Conservation (phyloP, 2,113 vertebrate species). For the Meriones unguiculatus region DNA sequence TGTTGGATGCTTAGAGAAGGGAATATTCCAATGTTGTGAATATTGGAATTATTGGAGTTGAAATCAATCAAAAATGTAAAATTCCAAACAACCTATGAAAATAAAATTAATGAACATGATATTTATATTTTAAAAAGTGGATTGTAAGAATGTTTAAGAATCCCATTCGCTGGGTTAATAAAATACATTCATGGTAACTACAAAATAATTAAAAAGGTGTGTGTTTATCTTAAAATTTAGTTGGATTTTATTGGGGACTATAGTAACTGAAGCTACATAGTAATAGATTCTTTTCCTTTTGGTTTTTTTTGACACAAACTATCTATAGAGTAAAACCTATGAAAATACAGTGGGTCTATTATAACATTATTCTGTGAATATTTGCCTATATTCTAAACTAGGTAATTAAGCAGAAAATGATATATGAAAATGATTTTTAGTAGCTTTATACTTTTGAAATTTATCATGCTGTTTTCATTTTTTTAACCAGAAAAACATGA, state of each 20-base stretch:
- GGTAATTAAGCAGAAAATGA: background rate
- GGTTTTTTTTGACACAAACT: background rate
- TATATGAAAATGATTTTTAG: conserved; percentile 15
- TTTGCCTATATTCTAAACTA: conserved; percentile 5
- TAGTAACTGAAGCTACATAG: conserved; percentile 7
- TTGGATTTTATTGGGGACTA: conserved; percentile 58
- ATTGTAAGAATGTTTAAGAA: conserved; percentile 51
- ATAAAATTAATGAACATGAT: background rate
- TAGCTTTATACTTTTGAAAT: background rate
- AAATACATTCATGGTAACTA: conserved; percentile 44
- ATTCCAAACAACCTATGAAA: background rate
- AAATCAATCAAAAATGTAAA: background rate
- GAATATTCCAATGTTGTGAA: too few relatives aligned
- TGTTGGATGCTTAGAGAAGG: background rate
- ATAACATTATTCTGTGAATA: background rate
- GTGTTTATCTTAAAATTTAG: conserved; percentile 33
- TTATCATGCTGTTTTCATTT: background rate
- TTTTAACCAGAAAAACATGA: background rate
- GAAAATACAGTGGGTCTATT: conserved; percentile 33
- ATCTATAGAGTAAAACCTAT: conserved; percentile 65
- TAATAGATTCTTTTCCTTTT: conserved; percentile 36
- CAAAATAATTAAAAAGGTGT: conserved; percentile 6
- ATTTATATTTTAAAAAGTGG: background rate
- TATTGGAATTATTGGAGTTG: background rate
- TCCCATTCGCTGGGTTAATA: background rate